phyloP scores from a whole-genome alignment of 2,888 invertebrate species.

The Archaeoteleia sp. region DNA sequence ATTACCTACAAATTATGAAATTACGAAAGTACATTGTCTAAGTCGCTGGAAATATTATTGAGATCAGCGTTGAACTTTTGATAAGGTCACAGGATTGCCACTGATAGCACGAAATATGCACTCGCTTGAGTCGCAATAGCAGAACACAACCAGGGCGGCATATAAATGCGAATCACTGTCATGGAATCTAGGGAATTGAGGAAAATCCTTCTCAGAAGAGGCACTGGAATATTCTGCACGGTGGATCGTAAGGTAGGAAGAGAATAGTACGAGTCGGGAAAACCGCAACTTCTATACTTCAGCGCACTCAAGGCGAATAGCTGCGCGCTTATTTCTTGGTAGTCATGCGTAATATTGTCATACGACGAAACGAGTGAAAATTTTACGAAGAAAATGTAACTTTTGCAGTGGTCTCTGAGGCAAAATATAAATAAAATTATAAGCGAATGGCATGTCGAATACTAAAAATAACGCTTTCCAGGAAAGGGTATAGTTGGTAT shows the following conservation, averaged over 20 bases:
- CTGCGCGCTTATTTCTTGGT: constrained; percentile 31
- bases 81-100: constrained; percentile 23
- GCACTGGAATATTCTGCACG: no score
- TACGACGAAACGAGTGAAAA: constrained; percentile 25
- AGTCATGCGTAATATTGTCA: constrained; percentile 21
- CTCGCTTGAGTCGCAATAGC: constrained; percentile 29
- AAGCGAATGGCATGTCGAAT: no score
- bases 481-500: no score
- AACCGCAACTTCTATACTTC: constrained; percentile 8
- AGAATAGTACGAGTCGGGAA: constrained; percentile 12
- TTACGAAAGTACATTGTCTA: no score
- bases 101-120: constrained; percentile 24
- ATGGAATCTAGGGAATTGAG: constrained; percentile 26
- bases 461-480: no score
- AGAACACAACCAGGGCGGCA: constrained; percentile 21
- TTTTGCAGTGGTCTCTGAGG: no score
- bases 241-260: constrained; percentile 2
- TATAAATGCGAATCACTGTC: constrained; percentile 48
- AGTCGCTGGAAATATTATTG: no score
- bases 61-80: no score
- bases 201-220: constrained; percentile 31
- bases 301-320: constrained; percentile 5
- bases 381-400: no score
- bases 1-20: no score
- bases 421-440: no score